Conservation (phyloP, 2,888 invertebrate genomes). For the Anticlea derivata region DNA sequence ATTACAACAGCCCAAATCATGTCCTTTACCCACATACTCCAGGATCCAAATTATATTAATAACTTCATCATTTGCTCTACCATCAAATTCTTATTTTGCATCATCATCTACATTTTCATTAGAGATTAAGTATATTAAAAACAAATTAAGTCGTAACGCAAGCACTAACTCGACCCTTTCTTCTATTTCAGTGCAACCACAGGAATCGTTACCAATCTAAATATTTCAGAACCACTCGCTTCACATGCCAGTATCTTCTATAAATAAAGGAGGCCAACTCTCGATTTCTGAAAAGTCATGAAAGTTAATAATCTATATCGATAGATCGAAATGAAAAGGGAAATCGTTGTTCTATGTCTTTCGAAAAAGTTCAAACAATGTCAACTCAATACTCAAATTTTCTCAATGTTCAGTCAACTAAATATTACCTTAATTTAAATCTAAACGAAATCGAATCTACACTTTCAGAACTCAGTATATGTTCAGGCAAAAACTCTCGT, state of each 20-base stretch:
- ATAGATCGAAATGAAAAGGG: too few relatives aligned
- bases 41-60: too few relatives aligned
- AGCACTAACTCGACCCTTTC: slow-evolving; percentile 14
- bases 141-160: slow-evolving; percentile 6
- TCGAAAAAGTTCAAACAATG: slow-evolving; percentile 20
- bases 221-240: slow-evolving; percentile 24
- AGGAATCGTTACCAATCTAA: slow-evolving; percentile 10
- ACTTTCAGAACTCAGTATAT: slow-evolving; percentile 35
- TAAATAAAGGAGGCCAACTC: slow-evolving; percentile 28
- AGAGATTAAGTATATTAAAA: too few relatives aligned
- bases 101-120: too few relatives aligned
- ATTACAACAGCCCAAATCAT: too few relatives aligned
- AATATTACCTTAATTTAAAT: slow-evolving; percentile 31
- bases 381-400: slow-evolving; percentile 22
- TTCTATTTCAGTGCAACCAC: slow-evolving; percentile 26
- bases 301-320: slow-evolving; percentile 37
- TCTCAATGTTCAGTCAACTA: slow-evolving; percentile 25
- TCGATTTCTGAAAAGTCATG: slow-evolving; percentile 31
- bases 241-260: slow-evolving; percentile 33
- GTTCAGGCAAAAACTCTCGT: too few relatives aligned
- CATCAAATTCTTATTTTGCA: too few relatives aligned
- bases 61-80: too few relatives aligned
- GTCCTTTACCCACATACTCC: too few relatives aligned
- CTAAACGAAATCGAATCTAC: slow-evolving; percentile 34
- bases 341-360: slow-evolving; percentile 35